Evolutionary conservation across 2,797 vertebrate species (phyloP), one percentile per base, ranked within the genome.

Genomic region (Chaetodon trifasciatus): DNA sequence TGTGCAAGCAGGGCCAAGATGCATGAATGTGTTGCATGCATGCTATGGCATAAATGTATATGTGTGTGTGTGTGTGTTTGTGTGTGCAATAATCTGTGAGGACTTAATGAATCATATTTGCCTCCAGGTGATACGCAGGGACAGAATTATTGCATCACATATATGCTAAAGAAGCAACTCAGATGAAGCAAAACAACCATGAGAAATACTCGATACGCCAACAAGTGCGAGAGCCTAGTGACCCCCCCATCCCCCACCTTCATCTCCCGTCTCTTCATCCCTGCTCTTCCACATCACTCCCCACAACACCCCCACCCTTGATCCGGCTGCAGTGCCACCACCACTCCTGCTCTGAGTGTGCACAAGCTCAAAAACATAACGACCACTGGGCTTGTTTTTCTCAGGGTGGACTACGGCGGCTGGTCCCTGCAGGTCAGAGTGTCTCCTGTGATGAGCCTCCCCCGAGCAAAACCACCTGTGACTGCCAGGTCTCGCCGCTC

Each of bases 301-400:
- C 6, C n/a, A 9, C 8, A 32, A 8, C 79, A 69, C 68, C 37
- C 13, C 21, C 74, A 17, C 71, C 19, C 47, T 12, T 5, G 2
- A 37, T 73, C 47, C 58, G 57, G 24, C 58, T 64, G 15, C 52
- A 58, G 28, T 7, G 28, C 47, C 57, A 40, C 49, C 46, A 19
- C 37, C 60, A 11, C 71, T 64, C 32, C 58, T 15, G n/a, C 53
- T 74, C 55, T 46, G 68, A 63, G 39, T 39, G 44, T 72, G 69
- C 60, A 39, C 57, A 52, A 69, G 70, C 67, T 24, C 57, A 70
- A 55, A 55, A 53, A n/a, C 72, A 78, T 84, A 87, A 90, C 76
- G 67, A 83, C 82, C 90, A 86, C 78, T 72, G 71, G 87, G 86
- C 82, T 95, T 96, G 93, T 96, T 96, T 95, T 95, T 94, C 92